A percentile compares a stretch with the other conserved stretches of the same genome.
Conservation (phyloP, 2,113 vertebrate species). For the Saguinus midas region DNA sequence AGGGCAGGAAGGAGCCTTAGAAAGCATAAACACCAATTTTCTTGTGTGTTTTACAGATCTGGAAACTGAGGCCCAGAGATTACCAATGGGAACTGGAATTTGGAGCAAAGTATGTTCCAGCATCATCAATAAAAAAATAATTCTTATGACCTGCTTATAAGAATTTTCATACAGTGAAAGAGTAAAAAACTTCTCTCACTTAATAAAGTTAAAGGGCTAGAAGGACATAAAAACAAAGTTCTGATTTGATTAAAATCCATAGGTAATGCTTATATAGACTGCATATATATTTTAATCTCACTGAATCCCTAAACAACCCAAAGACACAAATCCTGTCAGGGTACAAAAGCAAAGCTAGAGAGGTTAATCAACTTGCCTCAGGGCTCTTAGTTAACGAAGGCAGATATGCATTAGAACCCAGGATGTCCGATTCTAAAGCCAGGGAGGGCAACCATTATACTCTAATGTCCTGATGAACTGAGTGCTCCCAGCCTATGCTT, state of each 20-base stretch:
- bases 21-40: neutral
- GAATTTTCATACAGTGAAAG: neutral
- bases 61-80: neutral
- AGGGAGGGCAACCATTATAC: neutral
- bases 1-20: neutral
- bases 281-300: neutral
- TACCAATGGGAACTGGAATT: neutral
- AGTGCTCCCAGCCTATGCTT: neutral
- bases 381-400: neutral
- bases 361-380: neutral
- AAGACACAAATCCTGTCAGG: neutral
- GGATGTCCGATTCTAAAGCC: neutral
- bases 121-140: neutral
- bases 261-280: neutral
- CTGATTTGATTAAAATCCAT: neutral
- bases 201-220: neutral
- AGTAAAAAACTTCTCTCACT: neutral
- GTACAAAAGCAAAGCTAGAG: neutral
- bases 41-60: neutral
- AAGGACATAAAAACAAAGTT: neutral
- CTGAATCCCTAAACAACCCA: neutral
- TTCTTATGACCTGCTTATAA: neutral
- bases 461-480: neutral
- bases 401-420: neutral
- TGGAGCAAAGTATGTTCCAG: neutral